Conservation (phyloP, 2,888 invertebrate species). For the Frankliniella intonsa region DNA sequence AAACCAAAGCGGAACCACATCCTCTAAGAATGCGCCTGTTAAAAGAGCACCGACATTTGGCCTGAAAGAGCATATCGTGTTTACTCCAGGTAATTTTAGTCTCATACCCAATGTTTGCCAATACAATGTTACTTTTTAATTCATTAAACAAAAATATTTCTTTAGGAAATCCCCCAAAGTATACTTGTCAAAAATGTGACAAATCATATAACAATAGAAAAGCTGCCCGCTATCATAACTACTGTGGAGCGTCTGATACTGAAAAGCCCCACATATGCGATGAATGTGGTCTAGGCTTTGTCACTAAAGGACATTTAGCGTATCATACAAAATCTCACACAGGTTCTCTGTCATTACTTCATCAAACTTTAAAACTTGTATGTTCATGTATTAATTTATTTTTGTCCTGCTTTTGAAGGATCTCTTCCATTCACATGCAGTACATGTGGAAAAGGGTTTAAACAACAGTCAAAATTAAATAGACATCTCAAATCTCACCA, state of each 20-base stretch:
- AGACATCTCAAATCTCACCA: background rate
- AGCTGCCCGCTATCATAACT: background rate
- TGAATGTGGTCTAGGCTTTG: constrained; percentile 10
- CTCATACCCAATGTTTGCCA: background rate
- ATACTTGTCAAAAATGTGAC: background rate
- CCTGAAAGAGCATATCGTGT: background rate
- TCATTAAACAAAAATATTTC: background rate
- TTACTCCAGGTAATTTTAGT: background rate
- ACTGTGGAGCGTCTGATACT: background rate
- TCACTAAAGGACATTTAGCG: background rate
- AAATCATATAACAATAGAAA: constrained; percentile 3
- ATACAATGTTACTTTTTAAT: background rate
- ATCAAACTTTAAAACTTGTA: background rate
- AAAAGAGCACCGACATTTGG: background rate
- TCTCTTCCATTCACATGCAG: background rate
- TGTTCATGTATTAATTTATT: background rate
- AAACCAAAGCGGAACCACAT: background rate
- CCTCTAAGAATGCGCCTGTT: background rate
- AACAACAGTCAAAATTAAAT: background rate
- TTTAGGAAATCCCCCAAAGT: background rate
- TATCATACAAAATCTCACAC: background rate
- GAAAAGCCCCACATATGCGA: background rate
- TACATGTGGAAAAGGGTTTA: background rate
- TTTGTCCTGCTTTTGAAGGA: background rate
- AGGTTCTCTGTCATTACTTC: background rate